These are phyloP conservation scores for Myanophis thanlyinensis DNA, from an alignment of 2,113 vertebrate species.

Conservation along the genomic window DNA sequence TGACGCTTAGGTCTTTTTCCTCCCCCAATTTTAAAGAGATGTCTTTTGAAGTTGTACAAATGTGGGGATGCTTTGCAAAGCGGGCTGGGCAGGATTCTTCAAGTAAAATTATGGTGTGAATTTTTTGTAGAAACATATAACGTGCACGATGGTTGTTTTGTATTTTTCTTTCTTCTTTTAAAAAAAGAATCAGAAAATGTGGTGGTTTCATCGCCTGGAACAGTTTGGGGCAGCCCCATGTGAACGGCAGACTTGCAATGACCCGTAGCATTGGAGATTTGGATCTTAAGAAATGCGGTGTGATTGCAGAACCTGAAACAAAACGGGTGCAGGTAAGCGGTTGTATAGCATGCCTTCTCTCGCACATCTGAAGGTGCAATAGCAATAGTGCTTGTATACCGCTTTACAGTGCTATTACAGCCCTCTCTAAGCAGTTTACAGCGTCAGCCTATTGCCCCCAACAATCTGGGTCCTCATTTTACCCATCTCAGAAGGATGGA, in stretches of 20 bases:
- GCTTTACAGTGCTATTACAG: no score
- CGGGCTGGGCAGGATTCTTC: neutral
- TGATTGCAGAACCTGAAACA: constrained; percentile 94
- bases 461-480: no score
- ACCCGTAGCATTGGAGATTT: constrained; percentile 95
- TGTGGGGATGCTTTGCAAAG: neutral
- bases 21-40: neutral
- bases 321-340: constrained; percentile 79
- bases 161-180: constrained; percentile 21
- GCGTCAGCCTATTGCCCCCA: no score
- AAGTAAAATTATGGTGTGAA: neutral
- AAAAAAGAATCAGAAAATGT: constrained; percentile 91
- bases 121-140: neutral
- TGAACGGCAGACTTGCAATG: constrained; percentile 96
- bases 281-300: constrained; percentile 89
- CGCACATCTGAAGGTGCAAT: no score
- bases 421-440: no score
- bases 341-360: neutral
- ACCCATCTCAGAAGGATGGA: no score
- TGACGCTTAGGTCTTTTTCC: no score
- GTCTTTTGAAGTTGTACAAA: neutral
- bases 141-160: neutral
- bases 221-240: constrained; percentile 92
- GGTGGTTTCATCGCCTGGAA: constrained; percentile 96
- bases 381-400: no score